Evolutionary conservation across 2,113 vertebrate species (phyloP).

Genomic region (Amblyornis subalaris): DNA sequence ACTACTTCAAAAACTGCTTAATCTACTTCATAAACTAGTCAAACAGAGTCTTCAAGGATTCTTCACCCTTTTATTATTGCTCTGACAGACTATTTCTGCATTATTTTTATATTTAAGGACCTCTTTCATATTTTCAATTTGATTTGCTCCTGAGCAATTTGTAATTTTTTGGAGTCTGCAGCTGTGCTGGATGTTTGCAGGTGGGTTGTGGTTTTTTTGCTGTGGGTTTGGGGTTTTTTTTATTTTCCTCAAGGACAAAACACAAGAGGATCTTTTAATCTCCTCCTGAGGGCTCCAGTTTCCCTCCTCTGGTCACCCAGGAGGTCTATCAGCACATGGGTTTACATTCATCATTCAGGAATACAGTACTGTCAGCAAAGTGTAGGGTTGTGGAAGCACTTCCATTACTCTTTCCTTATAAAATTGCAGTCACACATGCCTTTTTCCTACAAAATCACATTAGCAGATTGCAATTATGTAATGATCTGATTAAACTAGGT

Average conservation of each 20-base stretch:
- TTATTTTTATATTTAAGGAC: neutral
- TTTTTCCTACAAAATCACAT: neutral
- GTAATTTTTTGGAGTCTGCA: neutral
- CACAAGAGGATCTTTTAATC: neutral
- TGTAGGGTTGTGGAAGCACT: neutral
- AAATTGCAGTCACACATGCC: neutral
- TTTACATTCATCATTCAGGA: neutral
- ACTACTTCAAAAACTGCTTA: neutral
- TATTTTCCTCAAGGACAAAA: neutral
- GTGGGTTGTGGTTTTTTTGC: neutral
- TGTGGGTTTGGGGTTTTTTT: no score
- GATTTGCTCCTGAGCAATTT: neutral
- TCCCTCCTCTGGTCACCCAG: neutral
- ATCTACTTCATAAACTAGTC: neutral
- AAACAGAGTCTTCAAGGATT: neutral
- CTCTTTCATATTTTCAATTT: neutral
- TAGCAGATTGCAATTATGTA: neutral
- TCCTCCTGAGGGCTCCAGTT: accelerated
- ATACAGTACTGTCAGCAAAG: neutral
- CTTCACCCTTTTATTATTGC: neutral
- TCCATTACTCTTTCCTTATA: neutral
- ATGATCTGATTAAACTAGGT: neutral
- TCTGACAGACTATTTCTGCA: neutral
- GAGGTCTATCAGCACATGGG: neutral
- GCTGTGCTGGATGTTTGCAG: neutral